phyloP scores from a whole-genome alignment of 2,888 invertebrate genomes.

The Limnephilus marmoratus region DNA sequence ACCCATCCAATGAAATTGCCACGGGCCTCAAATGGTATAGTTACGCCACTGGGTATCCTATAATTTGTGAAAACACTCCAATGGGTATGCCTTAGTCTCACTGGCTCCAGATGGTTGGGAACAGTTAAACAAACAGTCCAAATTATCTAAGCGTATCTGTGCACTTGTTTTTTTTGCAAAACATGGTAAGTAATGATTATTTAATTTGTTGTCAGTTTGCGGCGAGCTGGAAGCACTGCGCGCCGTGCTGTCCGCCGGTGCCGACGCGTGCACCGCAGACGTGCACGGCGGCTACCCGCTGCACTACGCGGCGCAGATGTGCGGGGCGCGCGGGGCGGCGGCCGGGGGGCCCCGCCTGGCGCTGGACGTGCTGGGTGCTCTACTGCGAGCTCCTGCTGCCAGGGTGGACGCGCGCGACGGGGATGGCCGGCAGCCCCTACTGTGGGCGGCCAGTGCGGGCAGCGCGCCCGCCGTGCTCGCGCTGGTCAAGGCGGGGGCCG shows the following conservation, averaged over 20 bases:
- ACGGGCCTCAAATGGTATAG: too few relatives aligned
- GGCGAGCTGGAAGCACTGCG: slow-evolving; percentile 94
- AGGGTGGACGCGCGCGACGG: slow-evolving; percentile 92
- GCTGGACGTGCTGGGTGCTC: slow-evolving; percentile 87
- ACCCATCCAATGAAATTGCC: too few relatives aligned
- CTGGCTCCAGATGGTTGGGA: too few relatives aligned
- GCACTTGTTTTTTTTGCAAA: too few relatives aligned
- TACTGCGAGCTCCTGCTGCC: slow-evolving; percentile 86
- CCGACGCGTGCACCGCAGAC: slow-evolving; percentile 92
- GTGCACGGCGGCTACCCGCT: slow-evolving; percentile 96
- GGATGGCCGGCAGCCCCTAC: slow-evolving; percentile 94
- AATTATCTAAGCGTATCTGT: too few relatives aligned
- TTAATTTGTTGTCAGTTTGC: slow-evolving; percentile 82
- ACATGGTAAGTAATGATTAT: neutral
- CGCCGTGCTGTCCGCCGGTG: slow-evolving; percentile 90
- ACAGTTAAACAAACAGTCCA: too few relatives aligned
- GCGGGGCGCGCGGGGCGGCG: slow-evolving; percentile 87
- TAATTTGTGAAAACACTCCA: too few relatives aligned
- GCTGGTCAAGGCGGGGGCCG: slow-evolving; percentile 91
- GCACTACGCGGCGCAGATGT: slow-evolving; percentile 98
- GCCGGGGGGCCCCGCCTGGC: slow-evolving; percentile 81
- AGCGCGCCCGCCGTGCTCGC: slow-evolving; percentile 94
- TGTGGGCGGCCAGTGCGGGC: slow-evolving; percentile 99
- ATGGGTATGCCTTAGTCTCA: too few relatives aligned
- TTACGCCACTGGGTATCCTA: too few relatives aligned